Evolutionary conservation across 1,140 invertebrate genomes (phyloP).

Genomic region (Planococcus citri): DNA sequence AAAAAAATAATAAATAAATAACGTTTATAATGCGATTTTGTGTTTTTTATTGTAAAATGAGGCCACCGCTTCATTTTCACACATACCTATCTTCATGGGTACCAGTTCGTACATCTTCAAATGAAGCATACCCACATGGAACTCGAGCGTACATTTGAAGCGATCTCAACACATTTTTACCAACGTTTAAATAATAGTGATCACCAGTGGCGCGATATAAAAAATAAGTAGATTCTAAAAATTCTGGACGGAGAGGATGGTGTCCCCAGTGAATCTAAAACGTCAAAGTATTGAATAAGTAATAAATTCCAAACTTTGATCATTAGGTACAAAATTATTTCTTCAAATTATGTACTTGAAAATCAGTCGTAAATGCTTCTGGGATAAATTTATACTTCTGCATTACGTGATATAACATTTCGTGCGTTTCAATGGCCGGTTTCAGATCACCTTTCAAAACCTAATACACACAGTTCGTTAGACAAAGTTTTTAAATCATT

Average conservation of each 20-base stretch:
- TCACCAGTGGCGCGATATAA: constrained; percentile 89
- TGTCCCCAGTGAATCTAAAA: constrained; percentile 92
- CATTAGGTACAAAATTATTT: neutral
- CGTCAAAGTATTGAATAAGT: neutral
- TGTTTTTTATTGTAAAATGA: too few relatives aligned
- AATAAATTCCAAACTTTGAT: neutral
- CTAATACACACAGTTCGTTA: constrained; percentile 35
- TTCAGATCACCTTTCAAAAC: constrained; percentile 85
- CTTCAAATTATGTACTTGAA: constrained; percentile 55
- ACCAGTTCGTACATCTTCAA: constrained; percentile 86
- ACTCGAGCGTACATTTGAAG: constrained; percentile 82
- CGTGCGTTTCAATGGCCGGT: constrained; percentile 93
- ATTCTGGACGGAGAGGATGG: constrained; percentile 92
- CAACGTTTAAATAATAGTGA: constrained; percentile 89
- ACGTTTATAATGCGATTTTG: too few relatives aligned
- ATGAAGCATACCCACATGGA: constrained; percentile 91
- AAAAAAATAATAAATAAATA: constrained; percentile 24
- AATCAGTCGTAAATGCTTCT: constrained; percentile 91
- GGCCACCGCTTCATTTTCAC: too few relatives aligned
- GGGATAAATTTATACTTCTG: constrained; percentile 95
- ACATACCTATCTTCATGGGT: constrained; percentile 64
- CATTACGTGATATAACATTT: constrained; percentile 93
- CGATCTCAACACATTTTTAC: constrained; percentile 76
- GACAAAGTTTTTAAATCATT: constrained; percentile 34
- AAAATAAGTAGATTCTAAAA: constrained; percentile 96